Conservation (phyloP, 2,113 vertebrate species). For the Monarcha castaneiventris region DNA sequence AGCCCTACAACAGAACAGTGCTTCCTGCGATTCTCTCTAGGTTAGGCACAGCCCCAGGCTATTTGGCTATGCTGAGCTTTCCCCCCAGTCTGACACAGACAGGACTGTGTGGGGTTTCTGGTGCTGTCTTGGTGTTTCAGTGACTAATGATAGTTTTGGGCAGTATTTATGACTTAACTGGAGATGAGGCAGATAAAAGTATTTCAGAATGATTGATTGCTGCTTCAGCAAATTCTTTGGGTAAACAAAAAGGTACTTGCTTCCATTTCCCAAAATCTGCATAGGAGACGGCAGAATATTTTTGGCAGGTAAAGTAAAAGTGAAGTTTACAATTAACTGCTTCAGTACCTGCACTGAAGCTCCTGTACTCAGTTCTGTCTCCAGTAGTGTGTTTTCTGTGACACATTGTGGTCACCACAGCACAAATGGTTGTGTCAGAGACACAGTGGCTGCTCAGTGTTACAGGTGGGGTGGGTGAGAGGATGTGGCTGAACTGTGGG, state of each 20-base stretch:
- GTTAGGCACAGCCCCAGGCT: no score
- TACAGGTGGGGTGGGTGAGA: accelerated
- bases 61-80: neutral
- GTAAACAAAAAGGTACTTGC: neutral
- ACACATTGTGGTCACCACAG: neutral
- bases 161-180: neutral
- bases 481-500: neutral
- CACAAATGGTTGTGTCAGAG: neutral
- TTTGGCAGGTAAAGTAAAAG: neutral
- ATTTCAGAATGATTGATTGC: neutral
- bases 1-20: accelerated
- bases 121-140: neutral
- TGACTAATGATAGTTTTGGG: neutral
- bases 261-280: neutral
- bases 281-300: neutral
- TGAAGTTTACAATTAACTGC: neutral
- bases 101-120: neutral
- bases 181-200: neutral
- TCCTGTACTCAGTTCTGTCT: neutral
- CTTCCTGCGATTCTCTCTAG: neutral
- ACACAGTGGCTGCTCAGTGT: neutral
- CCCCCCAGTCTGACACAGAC: neutral
- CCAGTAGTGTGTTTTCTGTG: neutral
- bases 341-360: neutral
- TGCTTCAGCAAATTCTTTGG: neutral